These are phyloP conservation scores for Drosophila borealis DNA, from an alignment of 2,888 invertebrate genomes.

Conservation along the genomic window DNA sequence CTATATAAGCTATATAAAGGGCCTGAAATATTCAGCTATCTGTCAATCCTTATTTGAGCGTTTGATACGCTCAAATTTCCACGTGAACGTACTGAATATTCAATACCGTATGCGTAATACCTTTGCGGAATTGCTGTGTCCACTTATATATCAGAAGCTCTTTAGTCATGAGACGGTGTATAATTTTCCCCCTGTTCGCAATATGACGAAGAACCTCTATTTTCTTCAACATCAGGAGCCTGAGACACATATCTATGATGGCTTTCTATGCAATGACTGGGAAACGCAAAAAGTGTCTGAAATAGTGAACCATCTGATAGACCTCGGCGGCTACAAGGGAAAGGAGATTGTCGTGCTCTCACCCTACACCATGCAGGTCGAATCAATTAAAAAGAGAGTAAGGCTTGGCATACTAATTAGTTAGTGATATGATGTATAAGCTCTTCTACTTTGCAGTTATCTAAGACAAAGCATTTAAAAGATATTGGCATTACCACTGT, in stretches of 20 bases:
- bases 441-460: constrained; percentile 8
- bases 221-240: constrained; percentile 88
- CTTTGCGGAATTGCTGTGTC: constrained; percentile 87
- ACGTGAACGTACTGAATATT: constrained; percentile 87
- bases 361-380: constrained; percentile 68
- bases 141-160: constrained; percentile 88
- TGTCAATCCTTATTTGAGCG: constrained; percentile 92
- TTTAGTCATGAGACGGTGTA: constrained; percentile 86
- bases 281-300: constrained; percentile 51
- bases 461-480: constrained; percentile 14
- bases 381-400: constrained; percentile 50
- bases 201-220: constrained; percentile 88
- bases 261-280: constrained; percentile 49
- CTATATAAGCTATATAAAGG: constrained; percentile 83
- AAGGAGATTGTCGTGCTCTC: constrained; percentile 89
- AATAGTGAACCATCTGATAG: constrained; percentile 54
- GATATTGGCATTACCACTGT: constrained; percentile 86
- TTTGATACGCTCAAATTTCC: constrained; percentile 89
- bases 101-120: constrained; percentile 92
- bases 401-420: background rate
- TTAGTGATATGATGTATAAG: background rate
- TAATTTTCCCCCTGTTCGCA: constrained; percentile 87
- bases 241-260: constrained; percentile 83
- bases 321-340: constrained; percentile 86
- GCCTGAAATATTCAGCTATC: constrained; percentile 82